phyloP scores from a whole-genome alignment of 2,797 vertebrate species.

The Fistularia commersonii region DNA sequence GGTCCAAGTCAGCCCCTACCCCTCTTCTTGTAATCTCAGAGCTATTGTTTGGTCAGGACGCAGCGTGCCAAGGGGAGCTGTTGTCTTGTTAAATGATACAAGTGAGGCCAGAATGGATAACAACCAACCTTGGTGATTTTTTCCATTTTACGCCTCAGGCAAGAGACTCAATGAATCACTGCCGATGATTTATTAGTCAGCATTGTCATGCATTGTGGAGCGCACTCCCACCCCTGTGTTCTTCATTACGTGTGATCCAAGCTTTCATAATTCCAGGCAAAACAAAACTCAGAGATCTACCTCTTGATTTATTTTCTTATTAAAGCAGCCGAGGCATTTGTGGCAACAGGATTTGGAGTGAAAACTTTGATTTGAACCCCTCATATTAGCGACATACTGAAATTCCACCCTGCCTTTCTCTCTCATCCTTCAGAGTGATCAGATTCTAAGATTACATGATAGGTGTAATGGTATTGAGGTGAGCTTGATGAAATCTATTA shows the following conservation, averaged over 20 bases:
- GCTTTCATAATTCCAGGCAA: background rate
- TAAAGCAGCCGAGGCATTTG: no score
- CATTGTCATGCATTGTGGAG: background rate
- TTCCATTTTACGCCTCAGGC: conserved; percentile 23
- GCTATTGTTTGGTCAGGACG: conserved; percentile 31
- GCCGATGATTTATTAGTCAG: conserved; percentile 12
- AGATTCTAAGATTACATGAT: no score
- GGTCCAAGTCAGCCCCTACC: no score
- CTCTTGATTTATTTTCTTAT: no score
- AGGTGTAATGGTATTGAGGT: no score
- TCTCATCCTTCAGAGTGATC: no score
- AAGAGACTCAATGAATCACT: conserved; percentile 21
- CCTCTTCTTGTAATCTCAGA: background rate
- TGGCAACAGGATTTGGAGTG: no score
- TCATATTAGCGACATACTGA: no score
- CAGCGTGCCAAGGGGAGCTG: conserved; percentile 12
- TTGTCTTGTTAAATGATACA: conserved; percentile 34
- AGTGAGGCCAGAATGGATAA: conserved; percentile 34
- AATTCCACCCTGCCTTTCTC: no score
- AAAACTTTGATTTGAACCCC: no score
- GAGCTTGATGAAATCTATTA: no score
- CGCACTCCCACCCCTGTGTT: background rate
- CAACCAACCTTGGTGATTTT: conserved; percentile 35
- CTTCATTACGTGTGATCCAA: conserved; percentile 1
- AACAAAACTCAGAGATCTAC: no score